Conservation (phyloP, 2,888 invertebrate genomes). For the Apotomis turbidana region DNA sequence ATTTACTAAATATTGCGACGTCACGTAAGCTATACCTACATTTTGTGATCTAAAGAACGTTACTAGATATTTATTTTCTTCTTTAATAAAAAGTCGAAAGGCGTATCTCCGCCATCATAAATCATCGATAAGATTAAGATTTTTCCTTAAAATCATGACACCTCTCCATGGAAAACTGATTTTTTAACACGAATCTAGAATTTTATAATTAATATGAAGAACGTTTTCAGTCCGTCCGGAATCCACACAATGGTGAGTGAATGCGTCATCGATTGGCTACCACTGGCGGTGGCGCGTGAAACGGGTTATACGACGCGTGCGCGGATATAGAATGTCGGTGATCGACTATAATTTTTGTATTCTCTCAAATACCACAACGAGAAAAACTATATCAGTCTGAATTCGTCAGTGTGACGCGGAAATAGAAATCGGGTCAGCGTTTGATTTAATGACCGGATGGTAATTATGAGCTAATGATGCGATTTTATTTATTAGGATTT, state of each 20-base stretch:
- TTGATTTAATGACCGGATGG: slow-evolving; percentile 34
- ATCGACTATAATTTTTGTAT: slow-evolving; percentile 84
- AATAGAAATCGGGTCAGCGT: slow-evolving; percentile 39
- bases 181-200: too few relatives aligned
- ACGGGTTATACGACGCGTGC: slow-evolving; percentile 78
- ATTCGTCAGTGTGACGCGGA: slow-evolving; percentile 39
- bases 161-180: too few relatives aligned
- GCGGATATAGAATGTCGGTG: slow-evolving; percentile 81
- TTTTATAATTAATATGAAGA: not conserved
- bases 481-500: slow-evolving; percentile 1
- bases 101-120: too few relatives aligned
- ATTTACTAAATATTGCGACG: too few relatives aligned
- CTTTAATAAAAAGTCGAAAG: too few relatives aligned
- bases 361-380: slow-evolving; percentile 69
- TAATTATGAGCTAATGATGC: slow-evolving; percentile 19
- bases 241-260: slow-evolving; percentile 45
- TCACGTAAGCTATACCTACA: too few relatives aligned
- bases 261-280: slow-evolving; percentile 69
- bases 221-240: slow-evolving; percentile 7
- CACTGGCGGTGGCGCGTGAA: slow-evolving; percentile 80
- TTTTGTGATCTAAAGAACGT: too few relatives aligned
- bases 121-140: not conserved
- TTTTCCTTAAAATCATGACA: too few relatives aligned
- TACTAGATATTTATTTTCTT: too few relatives aligned
- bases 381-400: slow-evolving; percentile 59